Evolutionary conservation across 1,140 invertebrate genomes (phyloP), one percentile per base, ranked within the genome.

Genomic region (Drosophila sturtevanti): DNA sequence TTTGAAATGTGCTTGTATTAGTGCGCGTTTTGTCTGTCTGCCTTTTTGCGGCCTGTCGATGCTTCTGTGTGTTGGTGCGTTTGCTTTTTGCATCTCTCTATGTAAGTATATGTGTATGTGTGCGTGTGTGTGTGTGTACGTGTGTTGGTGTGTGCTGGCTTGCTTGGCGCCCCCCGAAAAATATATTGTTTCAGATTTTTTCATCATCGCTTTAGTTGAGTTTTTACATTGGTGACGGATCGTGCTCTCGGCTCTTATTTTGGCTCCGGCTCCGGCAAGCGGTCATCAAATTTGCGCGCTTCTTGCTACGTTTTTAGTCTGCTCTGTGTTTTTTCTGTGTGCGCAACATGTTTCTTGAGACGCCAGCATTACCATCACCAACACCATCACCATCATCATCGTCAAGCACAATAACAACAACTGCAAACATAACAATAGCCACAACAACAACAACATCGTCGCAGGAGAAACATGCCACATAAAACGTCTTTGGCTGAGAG

Each of bases 151-250:
- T 80, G 81, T 74, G 16, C 41, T 48, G 41, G 56, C 72, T 14
- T 59, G 63, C 48, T 41, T 77, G 68, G 69, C 80, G 72, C 87
- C 90, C 89, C 90, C 89, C 84, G 71, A 91, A 90, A 82, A 92
- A 91, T 91, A 92, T 92, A 92, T 92, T 91, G 91, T 92, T 92
- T 92, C 91, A 92, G 91, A 89, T 91, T 92, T 92, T 91, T 92
- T 92, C 89, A 91, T 91, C 90, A 91, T 84, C 89, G 89, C 85
- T 92, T 92, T 92, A 92, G 91, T 92, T 92, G 91, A 90, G 91
- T 92, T 91, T 91, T 92, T 91, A 92, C 91, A 91, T 92, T 91
- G 91, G 89, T 91, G 90, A 91, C 87, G 90, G 90, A 91, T 91
- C 90, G 90, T 91, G 90, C 90, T 90, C 73, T 86, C 77, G 81